Evolutionary conservation across 2,888 invertebrate species (phyloP).

Genomic region (Ryuthela nishihirai): DNA sequence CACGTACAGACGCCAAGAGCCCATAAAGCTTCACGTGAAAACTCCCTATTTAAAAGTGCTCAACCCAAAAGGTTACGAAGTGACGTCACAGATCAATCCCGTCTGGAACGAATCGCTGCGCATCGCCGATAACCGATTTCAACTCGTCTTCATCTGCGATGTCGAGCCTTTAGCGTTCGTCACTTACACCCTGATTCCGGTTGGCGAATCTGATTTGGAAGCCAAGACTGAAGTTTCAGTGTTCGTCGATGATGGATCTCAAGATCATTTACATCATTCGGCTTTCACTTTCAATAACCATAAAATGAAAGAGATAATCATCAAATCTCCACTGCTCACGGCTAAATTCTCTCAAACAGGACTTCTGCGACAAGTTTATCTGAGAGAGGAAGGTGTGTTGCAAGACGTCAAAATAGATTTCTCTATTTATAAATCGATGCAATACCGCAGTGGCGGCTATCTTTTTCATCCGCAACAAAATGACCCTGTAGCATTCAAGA

Average conservation of each 20-base stretch:
- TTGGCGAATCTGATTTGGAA: not conserved
- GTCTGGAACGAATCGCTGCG: constrained; percentile 38
- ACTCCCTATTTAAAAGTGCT: constrained; percentile 67
- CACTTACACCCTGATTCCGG: constrained; percentile 53
- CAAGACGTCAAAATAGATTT: constrained; percentile 54
- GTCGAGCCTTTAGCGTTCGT: constrained; percentile 71
- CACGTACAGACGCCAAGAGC: constrained; percentile 70
- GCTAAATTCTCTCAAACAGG: constrained; percentile 38
- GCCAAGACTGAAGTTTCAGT: constrained; percentile 13
- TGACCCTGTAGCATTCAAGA: constrained; percentile 73
- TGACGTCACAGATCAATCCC: constrained; percentile 57
- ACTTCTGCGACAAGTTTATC: constrained; percentile 44
- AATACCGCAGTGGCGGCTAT: constrained; percentile 93
- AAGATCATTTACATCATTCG: not conserved
- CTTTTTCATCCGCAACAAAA: constrained; percentile 88
- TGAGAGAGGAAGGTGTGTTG: constrained; percentile 33
- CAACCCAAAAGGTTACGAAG: constrained; percentile 47
- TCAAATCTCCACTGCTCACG: constrained; percentile 46
- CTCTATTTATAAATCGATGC: constrained; percentile 83
- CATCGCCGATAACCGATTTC: constrained; percentile 53
- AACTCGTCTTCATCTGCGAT: constrained; percentile 68
- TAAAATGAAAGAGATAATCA: constrained; percentile 4
- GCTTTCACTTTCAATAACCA: constrained; percentile 28
- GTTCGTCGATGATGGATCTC: constrained; percentile 18
- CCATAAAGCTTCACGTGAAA: constrained; percentile 67